Percentiles rank a stretch among this genome's conserved stretches.
phyloP scores from a whole-genome alignment of 2,888 invertebrate species.

The Phorcus lineatus region DNA sequence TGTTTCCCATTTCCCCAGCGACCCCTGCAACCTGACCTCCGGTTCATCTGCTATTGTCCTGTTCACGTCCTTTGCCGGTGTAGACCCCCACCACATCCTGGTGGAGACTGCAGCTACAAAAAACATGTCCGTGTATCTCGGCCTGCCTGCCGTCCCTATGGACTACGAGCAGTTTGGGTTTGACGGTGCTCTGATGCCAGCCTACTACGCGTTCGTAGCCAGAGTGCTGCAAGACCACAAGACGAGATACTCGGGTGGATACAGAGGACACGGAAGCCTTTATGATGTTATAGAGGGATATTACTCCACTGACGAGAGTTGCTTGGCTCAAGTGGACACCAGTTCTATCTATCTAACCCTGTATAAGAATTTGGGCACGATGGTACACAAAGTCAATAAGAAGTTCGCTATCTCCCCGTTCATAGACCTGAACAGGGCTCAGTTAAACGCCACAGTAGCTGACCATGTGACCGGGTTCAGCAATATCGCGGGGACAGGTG shows the following conservation, averaged over 20 bases:
- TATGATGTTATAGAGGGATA: constrained; percentile 47
- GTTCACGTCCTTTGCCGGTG: constrained; percentile 58
- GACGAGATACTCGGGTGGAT: constrained; percentile 38
- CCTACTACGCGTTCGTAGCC: constrained; percentile 50
- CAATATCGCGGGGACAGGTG: constrained; percentile 36
- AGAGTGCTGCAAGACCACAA: constrained; percentile 55
- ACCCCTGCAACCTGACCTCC: constrained; percentile 42
- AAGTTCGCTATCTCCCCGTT: constrained; percentile 40
- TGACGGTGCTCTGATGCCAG: constrained; percentile 34
- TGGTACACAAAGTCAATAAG: constrained; percentile 33
- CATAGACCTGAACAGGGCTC: constrained; percentile 38
- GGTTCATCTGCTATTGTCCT: constrained; percentile 57
- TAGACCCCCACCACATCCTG: constrained; percentile 59
- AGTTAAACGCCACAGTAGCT: constrained; percentile 43
- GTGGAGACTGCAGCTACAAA: constrained; percentile 48
- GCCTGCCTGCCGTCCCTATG: constrained; percentile 52
- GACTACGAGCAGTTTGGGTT: neutral
- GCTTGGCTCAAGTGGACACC: constrained; percentile 31
- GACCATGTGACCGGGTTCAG: constrained; percentile 52
- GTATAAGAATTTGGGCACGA: constrained; percentile 33
- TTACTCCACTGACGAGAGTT: constrained; percentile 43
- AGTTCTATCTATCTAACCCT: constrained; percentile 26
- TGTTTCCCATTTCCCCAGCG: constrained; percentile 27
- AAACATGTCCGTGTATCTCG: constrained; percentile 62
- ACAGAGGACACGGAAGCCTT: neutral